A percentile compares a stretch with the other conserved stretches of the same genome.
These are phyloP conservation scores for Furnarius figulus DNA, from an alignment of 2,113 vertebrate genomes.

Conservation along the genomic window DNA sequence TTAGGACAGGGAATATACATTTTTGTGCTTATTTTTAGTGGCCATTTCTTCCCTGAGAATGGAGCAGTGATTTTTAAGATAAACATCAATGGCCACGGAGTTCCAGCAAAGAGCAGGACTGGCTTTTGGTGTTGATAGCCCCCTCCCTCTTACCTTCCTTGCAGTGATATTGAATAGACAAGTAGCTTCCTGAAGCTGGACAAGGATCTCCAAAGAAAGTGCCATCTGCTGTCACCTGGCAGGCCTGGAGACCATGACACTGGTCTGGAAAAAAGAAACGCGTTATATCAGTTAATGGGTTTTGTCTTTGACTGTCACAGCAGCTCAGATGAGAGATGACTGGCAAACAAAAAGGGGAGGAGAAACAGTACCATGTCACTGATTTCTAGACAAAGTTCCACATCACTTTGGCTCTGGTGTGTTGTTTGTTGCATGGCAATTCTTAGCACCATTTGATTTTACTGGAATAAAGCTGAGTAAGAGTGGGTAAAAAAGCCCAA, in stretches of 20 bases:
- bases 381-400: neutral
- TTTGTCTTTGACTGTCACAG: neutral
- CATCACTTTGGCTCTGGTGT: neutral
- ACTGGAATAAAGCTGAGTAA: neutral
- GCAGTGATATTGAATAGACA: conserved; percentile 89
- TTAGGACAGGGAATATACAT: neutral
- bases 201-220: conserved; percentile 86
- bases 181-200: conserved; percentile 83
- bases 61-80: neutral
- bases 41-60: neutral
- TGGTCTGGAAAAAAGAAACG: conserved; percentile 72
- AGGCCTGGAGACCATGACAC: conserved; percentile 88
- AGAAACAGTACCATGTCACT: neutral
- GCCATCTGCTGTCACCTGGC: conserved; percentile 82
- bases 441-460: neutral
- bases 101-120: neutral
- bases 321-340: neutral
- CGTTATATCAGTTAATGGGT: neutral
- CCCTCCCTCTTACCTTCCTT: conserved; percentile 80
- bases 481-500: neutral
- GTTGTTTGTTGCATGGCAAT: neutral
- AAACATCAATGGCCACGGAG: neutral
- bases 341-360: neutral
- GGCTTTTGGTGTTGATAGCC: neutral
- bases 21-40: neutral